phyloP scores from a whole-genome alignment of 2,888 invertebrate genomes.

The Gisinianus flammeolus region DNA sequence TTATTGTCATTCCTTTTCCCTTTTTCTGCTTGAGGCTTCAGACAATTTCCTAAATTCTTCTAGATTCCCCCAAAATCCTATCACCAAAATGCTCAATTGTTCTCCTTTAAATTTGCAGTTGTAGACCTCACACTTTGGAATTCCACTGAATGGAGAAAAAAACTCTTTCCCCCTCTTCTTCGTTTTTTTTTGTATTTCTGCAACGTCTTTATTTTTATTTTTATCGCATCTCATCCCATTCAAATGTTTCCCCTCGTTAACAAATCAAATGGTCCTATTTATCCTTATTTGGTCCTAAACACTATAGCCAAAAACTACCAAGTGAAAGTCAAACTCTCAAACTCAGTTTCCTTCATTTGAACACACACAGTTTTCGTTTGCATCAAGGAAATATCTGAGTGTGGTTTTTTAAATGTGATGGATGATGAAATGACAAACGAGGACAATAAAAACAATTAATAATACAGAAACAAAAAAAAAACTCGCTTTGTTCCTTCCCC shows the following conservation, averaged over 20 bases:
- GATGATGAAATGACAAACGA: too few relatives aligned
- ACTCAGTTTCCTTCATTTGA: too few relatives aligned
- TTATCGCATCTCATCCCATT: background rate
- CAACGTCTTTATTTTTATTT: background rate
- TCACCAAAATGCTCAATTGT: slow-evolving; percentile 28
- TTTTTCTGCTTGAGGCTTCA: slow-evolving; percentile 27
- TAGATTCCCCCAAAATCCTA: slow-evolving; percentile 43
- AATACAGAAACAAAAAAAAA: too few relatives aligned
- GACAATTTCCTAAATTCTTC: slow-evolving; percentile 47
- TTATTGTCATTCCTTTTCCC: slow-evolving; percentile 26
- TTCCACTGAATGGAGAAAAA: background rate
- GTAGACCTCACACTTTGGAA: background rate
- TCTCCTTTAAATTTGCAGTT: background rate
- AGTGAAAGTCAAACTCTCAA: too few relatives aligned
- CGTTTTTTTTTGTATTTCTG: background rate
- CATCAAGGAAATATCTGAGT: too few relatives aligned
- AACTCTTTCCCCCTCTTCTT: background rate
- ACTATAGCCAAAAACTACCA: too few relatives aligned
- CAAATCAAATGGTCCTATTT: background rate
- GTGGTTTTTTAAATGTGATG: too few relatives aligned
- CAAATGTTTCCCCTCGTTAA: background rate
- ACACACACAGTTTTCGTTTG: too few relatives aligned
- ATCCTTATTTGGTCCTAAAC: too few relatives aligned
- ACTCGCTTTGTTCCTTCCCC: too few relatives aligned
- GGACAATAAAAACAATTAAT: too few relatives aligned